Conservation (phyloP, 2,797 vertebrate genomes). For the Tamandua tetradactyla region DNA sequence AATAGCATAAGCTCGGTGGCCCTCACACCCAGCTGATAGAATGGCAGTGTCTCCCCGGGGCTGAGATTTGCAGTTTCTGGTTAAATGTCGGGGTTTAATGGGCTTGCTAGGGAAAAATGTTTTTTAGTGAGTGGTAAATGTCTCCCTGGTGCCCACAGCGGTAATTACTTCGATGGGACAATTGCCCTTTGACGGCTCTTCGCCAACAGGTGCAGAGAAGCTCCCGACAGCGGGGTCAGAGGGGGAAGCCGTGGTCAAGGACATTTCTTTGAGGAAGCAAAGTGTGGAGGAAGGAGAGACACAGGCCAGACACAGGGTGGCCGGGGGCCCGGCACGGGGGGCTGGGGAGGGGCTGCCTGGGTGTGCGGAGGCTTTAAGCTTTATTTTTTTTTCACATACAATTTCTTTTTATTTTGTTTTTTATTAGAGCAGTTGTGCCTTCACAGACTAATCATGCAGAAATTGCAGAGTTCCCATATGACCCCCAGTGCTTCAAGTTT, state of each 20-base stretch:
- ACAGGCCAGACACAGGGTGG: neutral
- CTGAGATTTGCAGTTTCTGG: slow-evolving; percentile 53
- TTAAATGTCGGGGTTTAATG: slow-evolving; percentile 63
- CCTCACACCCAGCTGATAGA: neutral
- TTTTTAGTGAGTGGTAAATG: slow-evolving; percentile 46
- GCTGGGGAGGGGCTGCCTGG: fast-evolving
- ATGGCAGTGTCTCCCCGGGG: neutral
- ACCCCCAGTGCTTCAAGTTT: neutral
- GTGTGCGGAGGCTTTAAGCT: neutral
- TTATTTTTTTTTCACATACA: too few relatives aligned
- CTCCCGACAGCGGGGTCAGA: neutral
- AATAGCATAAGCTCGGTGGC: neutral
- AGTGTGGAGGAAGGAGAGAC: too few relatives aligned
- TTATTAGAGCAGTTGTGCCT: too few relatives aligned
- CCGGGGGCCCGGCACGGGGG: neutral
- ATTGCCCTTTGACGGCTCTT: neutral
- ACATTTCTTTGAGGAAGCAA: too few relatives aligned
- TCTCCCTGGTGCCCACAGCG: slow-evolving; percentile 2
- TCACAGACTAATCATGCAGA: too few relatives aligned
- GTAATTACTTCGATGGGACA: slow-evolving; percentile 32
- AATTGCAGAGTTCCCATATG: too few relatives aligned
- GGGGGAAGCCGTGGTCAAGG: neutral
- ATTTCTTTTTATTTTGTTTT: too few relatives aligned
- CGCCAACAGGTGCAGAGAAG: neutral
- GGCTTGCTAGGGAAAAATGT: slow-evolving; percentile 50